Percentiles rank a stretch among this genome's conserved stretches.
Conservation (phyloP, 2,113 vertebrate genomes). For the Austrofundulus limnaeus region DNA sequence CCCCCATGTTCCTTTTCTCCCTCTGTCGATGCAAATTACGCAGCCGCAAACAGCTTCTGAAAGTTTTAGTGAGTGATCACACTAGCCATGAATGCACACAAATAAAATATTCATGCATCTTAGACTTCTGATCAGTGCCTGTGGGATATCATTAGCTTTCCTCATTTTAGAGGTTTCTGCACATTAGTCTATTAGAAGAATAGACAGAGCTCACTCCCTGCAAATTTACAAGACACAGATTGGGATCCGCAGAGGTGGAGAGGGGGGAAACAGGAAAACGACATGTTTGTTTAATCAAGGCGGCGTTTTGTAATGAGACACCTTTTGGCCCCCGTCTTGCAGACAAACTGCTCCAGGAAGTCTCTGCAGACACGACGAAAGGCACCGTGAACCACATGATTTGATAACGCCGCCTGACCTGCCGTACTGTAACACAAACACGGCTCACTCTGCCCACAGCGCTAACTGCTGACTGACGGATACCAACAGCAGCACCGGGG, state of each 20-base stretch:
- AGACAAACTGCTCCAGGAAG: slow-evolving; percentile 19
- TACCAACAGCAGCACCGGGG: slow-evolving; percentile 27
- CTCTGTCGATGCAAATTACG: slow-evolving; percentile 51
- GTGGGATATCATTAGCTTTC: slow-evolving; percentile 69
- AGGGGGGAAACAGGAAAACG: slow-evolving; percentile 28
- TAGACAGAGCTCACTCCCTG: slow-evolving; percentile 41
- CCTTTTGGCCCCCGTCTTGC: slow-evolving; percentile 7
- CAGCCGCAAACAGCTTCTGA: slow-evolving; percentile 63
- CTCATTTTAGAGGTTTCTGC: slow-evolving; percentile 53
- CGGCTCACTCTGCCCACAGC: slow-evolving; percentile 26
- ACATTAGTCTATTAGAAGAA: slow-evolving; percentile 46
- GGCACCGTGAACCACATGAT: slow-evolving; percentile 20
- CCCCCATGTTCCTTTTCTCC: background rate
- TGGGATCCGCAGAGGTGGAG: slow-evolving; percentile 31
- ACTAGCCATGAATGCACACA: slow-evolving; percentile 57
- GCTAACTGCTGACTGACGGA: slow-evolving; percentile 32
- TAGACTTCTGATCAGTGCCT: slow-evolving; percentile 64
- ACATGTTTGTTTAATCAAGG: slow-evolving; percentile 11
- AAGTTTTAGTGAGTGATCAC: slow-evolving; percentile 70
- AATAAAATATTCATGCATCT: slow-evolving; percentile 71
- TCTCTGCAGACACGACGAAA: slow-evolving; percentile 10
- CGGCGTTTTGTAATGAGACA: background rate
- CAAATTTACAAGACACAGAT: slow-evolving; percentile 41
- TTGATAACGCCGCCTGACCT: slow-evolving; percentile 31
- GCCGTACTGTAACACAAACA: slow-evolving; percentile 20